Evolutionary conservation across 2,888 invertebrate species (phyloP), one percentile per base, ranked within the genome.

Genomic region (Hydrotaea diabolus): DNA sequence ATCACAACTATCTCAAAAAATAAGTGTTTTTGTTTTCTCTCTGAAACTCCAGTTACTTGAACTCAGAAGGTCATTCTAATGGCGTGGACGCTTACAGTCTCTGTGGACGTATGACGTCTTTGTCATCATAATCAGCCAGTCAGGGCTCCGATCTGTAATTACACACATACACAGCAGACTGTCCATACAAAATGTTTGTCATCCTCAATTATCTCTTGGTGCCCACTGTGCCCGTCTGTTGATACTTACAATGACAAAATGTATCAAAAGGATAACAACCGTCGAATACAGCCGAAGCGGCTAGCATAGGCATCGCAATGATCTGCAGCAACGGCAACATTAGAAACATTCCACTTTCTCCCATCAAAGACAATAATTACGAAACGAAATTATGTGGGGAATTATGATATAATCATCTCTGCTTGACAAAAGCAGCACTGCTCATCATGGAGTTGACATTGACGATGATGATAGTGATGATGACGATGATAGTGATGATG

Each of bases 391-490:
- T 80, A 71, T 77, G 77, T 69, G 59, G 62, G n/a, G 71, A 77
- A 80, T 77, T 75, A 77, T 71, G 74, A 53, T 64, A 71, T 77
- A 77, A 83, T 83, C 62, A 64, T 74, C 36, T 19, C 19, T 23
- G 49, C 17, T 13, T 26, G 36, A 26, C 19, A 53, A 36, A 17
- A 55, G 23, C 26, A 71, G 49, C 23, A 49, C n/a, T 43, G 21
- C 9, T 15, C 26, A 2, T 49, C 13, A 71, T 36, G 3, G n/a
- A 31, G 31, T 0, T 3, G n/a, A 15, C 31, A 31, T 11, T n/a
- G 43, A 66, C 43, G 66, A 19, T n/a, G 17, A n/a, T 13, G 11
- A 57, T 57, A 7, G 39, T 17, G 57, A 77, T 31, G 71, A 71
- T 71, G 31, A 46, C 31, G 21, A 39, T 43, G n/a, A n/a, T n/a